Conservation (phyloP, 2,797 vertebrate genomes). For the Hemitrygon akajei region DNA sequence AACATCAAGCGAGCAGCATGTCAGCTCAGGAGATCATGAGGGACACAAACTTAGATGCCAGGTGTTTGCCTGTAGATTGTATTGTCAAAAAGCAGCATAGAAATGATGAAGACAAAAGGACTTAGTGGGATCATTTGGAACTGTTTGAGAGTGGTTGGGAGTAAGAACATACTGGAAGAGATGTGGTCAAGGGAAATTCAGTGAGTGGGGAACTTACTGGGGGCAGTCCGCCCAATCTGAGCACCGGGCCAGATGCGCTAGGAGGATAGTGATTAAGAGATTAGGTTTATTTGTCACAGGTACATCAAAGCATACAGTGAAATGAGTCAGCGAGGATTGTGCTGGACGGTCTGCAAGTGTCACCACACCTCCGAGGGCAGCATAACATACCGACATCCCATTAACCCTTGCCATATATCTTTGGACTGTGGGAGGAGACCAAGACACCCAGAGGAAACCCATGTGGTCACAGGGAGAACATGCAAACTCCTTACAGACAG, state of each 20-base stretch:
- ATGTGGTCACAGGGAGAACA: no score
- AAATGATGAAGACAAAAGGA: neutral
- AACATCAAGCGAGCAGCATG: neutral
- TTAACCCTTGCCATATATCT: no score
- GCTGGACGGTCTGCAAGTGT: no score
- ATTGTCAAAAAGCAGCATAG: neutral
- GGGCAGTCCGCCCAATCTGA: neutral
- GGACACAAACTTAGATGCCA: neutral
- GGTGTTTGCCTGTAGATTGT: neutral
- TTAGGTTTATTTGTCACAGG: no score
- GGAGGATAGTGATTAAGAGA: neutral
- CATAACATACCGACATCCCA: no score
- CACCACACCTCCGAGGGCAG: no score
- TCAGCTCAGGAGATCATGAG: neutral
- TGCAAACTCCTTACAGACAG: no score
- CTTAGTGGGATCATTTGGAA: neutral
- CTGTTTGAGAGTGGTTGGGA: neutral
- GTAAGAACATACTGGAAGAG: neutral
- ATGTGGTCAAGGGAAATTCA: neutral
- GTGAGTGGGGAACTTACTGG: neutral
- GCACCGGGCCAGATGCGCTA: neutral
- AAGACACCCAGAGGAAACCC: no score
- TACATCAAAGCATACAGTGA: no score
- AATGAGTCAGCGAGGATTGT: no score
- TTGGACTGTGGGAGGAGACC: no score